A percentile compares a stretch with the other conserved stretches of the same genome.
These are phyloP conservation scores for Sanderia malayensis DNA, from an alignment of 30 jellyfish, hydroid and myxozoan species.

Conservation along the genomic window DNA sequence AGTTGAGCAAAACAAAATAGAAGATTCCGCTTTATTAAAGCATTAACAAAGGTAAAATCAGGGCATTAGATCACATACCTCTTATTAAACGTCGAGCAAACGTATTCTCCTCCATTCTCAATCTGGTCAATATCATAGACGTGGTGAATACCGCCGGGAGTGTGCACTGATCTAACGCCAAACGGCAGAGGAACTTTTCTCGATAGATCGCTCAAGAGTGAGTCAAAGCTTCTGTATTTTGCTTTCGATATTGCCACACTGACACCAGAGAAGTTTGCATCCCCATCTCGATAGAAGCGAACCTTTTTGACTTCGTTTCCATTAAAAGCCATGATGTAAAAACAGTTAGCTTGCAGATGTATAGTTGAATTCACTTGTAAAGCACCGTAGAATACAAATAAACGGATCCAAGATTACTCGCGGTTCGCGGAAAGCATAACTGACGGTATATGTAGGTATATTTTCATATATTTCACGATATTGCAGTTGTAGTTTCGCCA, in stretches of 20 bases:
- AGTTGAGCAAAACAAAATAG: no score
- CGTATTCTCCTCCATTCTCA: constrained; percentile 81
- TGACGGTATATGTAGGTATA: no score
- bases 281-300: constrained; percentile 85
- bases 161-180: constrained; percentile 79
- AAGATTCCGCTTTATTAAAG: no score
- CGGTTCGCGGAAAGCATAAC: no score
- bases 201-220: constrained; percentile 68
- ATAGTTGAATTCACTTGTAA: no score
- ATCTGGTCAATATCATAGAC: constrained; percentile 55
- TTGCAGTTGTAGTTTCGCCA: no score
- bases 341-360: no score
- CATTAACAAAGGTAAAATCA: no score
- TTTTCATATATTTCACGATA: no score
- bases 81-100: constrained; percentile 66
- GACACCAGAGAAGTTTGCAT: constrained; percentile 79
- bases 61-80: no score
- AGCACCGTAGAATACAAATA: no score
- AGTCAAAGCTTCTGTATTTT: constrained; percentile 60
- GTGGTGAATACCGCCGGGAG: constrained; percentile 87
- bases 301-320: constrained; percentile 62
- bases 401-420: no score
- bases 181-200: constrained; percentile 80
- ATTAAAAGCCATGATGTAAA: constrained; percentile 18
- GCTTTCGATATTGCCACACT: constrained; percentile 61